Evolutionary conservation across 2,888 invertebrate genomes (phyloP).

Genomic region (Heteropelma amictum): DNA sequence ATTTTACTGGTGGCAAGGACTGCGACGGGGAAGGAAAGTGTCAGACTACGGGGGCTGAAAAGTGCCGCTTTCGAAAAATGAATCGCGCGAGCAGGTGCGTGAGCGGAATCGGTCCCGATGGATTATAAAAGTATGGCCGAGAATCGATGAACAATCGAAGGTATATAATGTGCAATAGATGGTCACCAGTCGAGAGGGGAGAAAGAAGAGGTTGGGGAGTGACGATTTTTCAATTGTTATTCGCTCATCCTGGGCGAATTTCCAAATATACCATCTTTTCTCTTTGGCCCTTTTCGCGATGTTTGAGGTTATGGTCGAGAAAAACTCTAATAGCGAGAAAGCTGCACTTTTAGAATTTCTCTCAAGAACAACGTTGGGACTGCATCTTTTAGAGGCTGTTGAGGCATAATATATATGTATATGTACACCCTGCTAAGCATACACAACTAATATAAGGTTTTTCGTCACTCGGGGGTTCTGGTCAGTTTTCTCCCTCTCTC

Average conservation of each 20-base stretch:
- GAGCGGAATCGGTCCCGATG: background rate
- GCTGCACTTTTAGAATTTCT: background rate
- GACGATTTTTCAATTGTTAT: constrained; percentile 39
- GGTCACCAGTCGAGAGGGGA: constrained; percentile 38
- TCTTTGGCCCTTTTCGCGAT: background rate
- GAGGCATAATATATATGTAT: background rate
- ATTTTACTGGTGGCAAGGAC: constrained; percentile 4
- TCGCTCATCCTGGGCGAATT: background rate
- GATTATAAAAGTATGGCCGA: constrained; percentile 34
- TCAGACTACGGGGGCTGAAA: background rate
- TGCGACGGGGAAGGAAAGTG: background rate
- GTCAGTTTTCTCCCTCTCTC: background rate
- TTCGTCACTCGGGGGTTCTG: constrained; percentile 9
- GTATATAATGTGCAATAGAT: background rate
- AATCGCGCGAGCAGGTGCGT: constrained; percentile 11
- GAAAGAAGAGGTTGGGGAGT: constrained; percentile 22
- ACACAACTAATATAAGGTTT: background rate
- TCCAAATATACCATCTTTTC: background rate
- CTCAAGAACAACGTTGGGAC: background rate
- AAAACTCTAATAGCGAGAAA: constrained; percentile 29
- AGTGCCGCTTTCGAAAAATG: constrained; percentile 1
- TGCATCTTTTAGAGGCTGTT: background rate
- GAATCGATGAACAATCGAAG: background rate
- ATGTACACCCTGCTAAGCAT: background rate
- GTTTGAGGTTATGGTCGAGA: constrained; percentile 19